Base-by-base conservation (phyloP, 2,113 vertebrate genomes). In the Irena cyanogastra region DNA sequence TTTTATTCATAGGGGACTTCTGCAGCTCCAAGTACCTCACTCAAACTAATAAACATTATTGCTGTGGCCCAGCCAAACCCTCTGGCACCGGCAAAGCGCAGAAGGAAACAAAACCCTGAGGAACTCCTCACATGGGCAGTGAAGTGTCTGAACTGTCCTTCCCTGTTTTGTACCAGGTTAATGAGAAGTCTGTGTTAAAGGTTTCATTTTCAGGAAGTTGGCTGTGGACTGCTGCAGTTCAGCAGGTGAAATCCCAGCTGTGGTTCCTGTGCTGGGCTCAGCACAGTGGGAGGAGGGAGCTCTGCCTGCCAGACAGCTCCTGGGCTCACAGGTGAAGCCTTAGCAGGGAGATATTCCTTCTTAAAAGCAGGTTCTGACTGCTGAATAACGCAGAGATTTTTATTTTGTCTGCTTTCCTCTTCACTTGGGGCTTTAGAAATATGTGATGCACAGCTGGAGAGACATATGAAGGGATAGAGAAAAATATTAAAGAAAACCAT, bases 1-100 rank as follows among this genome's bases (percentile, higher is more conserved):
- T 78, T 85, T 86, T 84, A 92, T 95, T 91, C 89, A 79, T 78
- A 91, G 53, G n/a, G 60, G 83, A 90, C 78, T 92, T 63, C 6
- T 66, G 82, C 7, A 94, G 65, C 66, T 79, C 74, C 54, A 89
- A 89, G 68, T 37, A 41, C 70, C 56, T 89, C 66, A 41, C 54
- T 75, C 30, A 65, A 53, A 56, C 47, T 61, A 90, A 20, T 41
- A 80, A 89, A 11, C 35, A 75, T 37, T 24, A 64, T 17, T 87
- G 74, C 41, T 70, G 66, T 16, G 49, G 76, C 44, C 90, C 56
- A 82, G 87, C 39, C 76, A 78, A 91, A 69, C n/a, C 42, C 50
- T 70, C 66, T 5, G 11, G 77, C 50, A 81, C 13, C 71, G 53
- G 69, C 31, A 69, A 69, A 42, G 26, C 3, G 66, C 42, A 68